Percentiles rank a stretch among this genome's conserved stretches.
These are phyloP conservation scores for Caenorhabditis wallacei DNA, from an alignment of 2,888 invertebrate species.

Conservation along the genomic window DNA sequence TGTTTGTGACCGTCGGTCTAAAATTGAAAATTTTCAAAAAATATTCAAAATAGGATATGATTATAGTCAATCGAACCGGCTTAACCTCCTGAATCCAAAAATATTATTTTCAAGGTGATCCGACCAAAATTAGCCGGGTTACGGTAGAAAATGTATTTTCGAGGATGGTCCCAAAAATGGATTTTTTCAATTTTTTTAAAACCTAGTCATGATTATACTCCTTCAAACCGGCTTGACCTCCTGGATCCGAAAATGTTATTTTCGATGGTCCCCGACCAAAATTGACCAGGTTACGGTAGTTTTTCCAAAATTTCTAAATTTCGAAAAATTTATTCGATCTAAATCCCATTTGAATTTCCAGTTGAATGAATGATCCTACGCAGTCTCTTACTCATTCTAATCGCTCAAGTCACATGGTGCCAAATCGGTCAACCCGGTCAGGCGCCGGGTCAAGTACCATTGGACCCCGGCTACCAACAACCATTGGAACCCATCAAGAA, in stretches of 20 bases:
- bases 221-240: too few species aligned
- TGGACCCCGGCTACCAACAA: constrained; percentile 63
- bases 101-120: neutral
- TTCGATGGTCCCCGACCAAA: neutral
- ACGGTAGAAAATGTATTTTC: too few species aligned
- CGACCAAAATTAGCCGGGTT: neutral
- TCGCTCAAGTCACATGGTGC: constrained; percentile 45
- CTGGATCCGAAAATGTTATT: neutral
- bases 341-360: constrained; percentile 11
- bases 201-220: too few species aligned
- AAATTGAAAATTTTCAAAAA: neutral
- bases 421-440: constrained; percentile 66
- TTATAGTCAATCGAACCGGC: too few species aligned
- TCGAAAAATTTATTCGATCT: neutral
- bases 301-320: neutral
- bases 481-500: constrained; percentile 76
- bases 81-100: neutral
- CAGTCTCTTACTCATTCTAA: constrained; percentile 38
- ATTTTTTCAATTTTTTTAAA: too few species aligned
- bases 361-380: constrained; percentile 62
- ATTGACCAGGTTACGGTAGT: neutral
- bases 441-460: constrained; percentile 66
- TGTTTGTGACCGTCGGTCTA: neutral
- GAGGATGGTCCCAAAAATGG: too few species aligned
- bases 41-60: neutral